Evolutionary conservation across 1,140 invertebrate species (phyloP).

Genomic region (Ephestia elutella): DNA sequence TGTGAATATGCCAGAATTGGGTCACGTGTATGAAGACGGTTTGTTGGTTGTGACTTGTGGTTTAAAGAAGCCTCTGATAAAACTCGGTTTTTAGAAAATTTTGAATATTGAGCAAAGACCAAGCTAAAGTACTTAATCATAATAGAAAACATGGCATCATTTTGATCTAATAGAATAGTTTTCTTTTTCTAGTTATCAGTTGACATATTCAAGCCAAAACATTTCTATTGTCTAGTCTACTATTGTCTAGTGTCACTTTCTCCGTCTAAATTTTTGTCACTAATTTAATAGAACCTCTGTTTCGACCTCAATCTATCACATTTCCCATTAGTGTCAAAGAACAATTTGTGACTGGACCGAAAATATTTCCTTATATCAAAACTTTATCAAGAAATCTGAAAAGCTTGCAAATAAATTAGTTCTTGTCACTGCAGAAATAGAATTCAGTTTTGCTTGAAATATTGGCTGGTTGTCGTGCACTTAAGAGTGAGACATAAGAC

Average conservation of each 20-base stretch:
- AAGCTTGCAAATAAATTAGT: neutral
- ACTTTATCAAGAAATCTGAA: constrained; percentile 4
- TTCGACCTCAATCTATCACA: neutral
- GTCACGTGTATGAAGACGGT: neutral
- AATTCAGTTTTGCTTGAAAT: neutral
- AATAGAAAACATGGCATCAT: too few relatives aligned
- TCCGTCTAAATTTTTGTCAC: neutral
- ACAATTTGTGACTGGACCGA: neutral
- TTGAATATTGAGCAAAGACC: too few relatives aligned
- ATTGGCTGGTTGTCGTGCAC: neutral
- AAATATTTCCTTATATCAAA: neutral
- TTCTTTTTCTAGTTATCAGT: too few relatives aligned
- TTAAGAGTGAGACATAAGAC: neutral
- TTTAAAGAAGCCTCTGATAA: too few relatives aligned
- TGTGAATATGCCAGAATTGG: neutral
- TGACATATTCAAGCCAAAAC: neutral
- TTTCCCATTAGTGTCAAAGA: neutral
- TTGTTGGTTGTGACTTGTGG: neutral
- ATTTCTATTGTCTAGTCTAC: neutral
- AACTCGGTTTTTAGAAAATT: too few relatives aligned
- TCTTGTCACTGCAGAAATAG: neutral
- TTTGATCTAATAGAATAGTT: too few relatives aligned
- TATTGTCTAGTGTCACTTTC: neutral
- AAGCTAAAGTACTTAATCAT: too few relatives aligned
- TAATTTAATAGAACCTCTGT: neutral